Base-by-base conservation (phyloP, 2,797 vertebrate species). In the Silurus aristotelis region DNA sequence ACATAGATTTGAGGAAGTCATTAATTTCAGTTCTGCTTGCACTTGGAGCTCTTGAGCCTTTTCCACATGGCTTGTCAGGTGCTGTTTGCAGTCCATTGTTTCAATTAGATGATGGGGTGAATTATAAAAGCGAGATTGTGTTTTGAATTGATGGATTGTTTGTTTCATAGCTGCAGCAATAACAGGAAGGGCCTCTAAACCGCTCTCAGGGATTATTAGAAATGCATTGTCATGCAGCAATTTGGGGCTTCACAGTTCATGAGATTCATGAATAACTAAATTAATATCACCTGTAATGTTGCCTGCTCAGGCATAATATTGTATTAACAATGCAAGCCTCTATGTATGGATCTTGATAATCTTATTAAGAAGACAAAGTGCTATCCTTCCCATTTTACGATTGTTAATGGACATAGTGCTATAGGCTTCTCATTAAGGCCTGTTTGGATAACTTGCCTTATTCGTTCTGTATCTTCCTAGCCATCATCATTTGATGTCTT, bases 231-330 rank as follows among this genome's bases (percentile, higher is more conserved):
- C 89, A 91, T 89, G 83, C 73, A 84, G 89, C 87, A 91, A 90
- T 91, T 91, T 91, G 64, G 88, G 87, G 88, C 89, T 89, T 91
- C 90, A 92, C 89, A 91, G 89, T 90, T 90, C 88, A 90, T 89
- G 87, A 91, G 90, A 90, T 87, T 89, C 88, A 90, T 91, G 89
- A 93, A 93, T 92, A 91, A 90, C 78, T 90, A 88, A 91, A 93
- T 92, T 79, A 92, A 92, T 91, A 90, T 91, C 87, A 91, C 87
- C 89, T 91, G 89, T 91, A 92, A 85, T 87, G 83, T 84, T 87
- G 87, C 76, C 88, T 85, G 83, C 90, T 92, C 86, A 84, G 90
- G 90, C 89, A 90, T 87, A 89, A 87, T 91, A 89, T 90, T 92
- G 84, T 89, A 89, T 84, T 88, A 89, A 89, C 90, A 91, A 86